Conservation (phyloP, 2,113 vertebrate genomes). For the Coptodon rendalli region DNA sequence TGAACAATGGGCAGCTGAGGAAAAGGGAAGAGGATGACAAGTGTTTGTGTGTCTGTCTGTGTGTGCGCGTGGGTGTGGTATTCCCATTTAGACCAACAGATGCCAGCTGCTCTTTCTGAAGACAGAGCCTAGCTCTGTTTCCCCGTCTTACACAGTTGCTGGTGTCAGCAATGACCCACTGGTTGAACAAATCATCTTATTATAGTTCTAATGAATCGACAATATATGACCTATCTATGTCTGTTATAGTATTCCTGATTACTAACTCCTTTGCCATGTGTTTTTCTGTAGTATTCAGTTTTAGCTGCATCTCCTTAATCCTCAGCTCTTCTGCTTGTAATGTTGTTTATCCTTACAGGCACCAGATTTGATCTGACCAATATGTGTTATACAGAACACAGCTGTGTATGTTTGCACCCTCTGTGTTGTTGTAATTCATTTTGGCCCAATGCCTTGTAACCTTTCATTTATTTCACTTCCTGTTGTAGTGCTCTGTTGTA, state of each 20-base stretch:
- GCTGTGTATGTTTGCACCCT: not conserved
- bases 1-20: conserved; percentile 6
- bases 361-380: not conserved
- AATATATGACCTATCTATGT: not conserved
- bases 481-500: not conserved
- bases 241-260: not conserved
- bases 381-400: not conserved
- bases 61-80: conserved; percentile 7
- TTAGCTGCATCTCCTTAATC: not conserved
- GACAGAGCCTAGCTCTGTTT: conserved; percentile 30
- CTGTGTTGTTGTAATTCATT: not conserved
- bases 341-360: not conserved
- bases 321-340: not conserved
- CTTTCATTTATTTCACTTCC: not conserved
- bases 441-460: not conserved
- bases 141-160: not conserved
- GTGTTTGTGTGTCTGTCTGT: not conserved
- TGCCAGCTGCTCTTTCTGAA: conserved; percentile 43
- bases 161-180: not conserved
- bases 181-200: not conserved
- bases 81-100: conserved; percentile 43
- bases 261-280: not conserved
- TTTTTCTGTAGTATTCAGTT: not conserved
- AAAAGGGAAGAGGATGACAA: not conserved
- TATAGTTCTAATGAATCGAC: not conserved